phyloP scores from a whole-genome alignment of 2,113 vertebrate species.

The Crotalus viridis region DNA sequence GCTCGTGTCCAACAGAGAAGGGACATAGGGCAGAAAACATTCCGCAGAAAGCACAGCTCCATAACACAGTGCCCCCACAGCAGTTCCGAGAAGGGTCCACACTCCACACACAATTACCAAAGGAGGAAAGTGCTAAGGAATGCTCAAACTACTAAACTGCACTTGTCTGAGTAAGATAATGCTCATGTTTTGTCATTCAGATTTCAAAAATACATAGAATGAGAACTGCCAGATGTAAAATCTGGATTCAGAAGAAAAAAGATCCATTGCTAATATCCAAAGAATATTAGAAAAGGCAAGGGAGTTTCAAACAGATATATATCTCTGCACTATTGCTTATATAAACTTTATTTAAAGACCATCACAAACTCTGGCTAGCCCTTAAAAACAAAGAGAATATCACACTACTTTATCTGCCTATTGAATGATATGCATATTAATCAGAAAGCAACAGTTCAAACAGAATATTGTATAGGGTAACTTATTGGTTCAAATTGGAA shows the following conservation, averaged over 20 bases:
- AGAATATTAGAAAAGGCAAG: background rate
- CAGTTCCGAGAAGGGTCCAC: too few relatives aligned
- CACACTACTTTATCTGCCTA: background rate
- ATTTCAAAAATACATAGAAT: background rate
- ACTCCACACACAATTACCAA: background rate
- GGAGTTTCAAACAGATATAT: background rate
- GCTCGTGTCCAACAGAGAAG: too few relatives aligned
- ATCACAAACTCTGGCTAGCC: background rate
- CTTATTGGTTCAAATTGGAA: background rate
- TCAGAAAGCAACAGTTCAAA: background rate
- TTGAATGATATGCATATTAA: background rate
- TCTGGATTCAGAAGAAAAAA: background rate
- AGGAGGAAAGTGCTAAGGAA: background rate
- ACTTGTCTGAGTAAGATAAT: background rate
- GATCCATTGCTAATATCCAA: background rate
- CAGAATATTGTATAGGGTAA: background rate
- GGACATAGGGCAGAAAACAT: too few relatives aligned
- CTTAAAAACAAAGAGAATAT: background rate
- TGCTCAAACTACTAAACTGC: background rate
- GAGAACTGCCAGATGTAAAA: background rate
- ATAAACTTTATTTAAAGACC: background rate
- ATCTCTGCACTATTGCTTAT: background rate
- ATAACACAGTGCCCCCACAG: too few relatives aligned
- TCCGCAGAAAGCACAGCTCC: too few relatives aligned
- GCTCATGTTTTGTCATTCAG: background rate